A percentile compares a stretch with the other conserved stretches of the same genome.
These are phyloP conservation scores for Epinotia brunnichana DNA, from an alignment of 2,888 invertebrate species.

Conservation along the genomic window DNA sequence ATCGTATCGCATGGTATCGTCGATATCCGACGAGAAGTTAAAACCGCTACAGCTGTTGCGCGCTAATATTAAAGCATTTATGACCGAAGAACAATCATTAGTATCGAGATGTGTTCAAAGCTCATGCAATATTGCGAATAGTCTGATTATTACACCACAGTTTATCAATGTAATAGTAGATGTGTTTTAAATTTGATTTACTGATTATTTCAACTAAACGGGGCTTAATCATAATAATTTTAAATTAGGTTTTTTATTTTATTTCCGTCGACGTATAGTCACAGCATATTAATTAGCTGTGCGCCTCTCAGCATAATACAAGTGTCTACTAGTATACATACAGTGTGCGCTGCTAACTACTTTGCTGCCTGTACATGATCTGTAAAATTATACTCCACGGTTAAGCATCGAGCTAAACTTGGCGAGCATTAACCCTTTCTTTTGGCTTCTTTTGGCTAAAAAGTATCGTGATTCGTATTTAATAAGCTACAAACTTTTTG, in stretches of 20 bases:
- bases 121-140: slow-evolving; percentile 40
- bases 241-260: too few species aligned
- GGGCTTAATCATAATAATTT: too few species aligned
- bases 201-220: too few species aligned
- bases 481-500: slow-evolving; percentile 12
- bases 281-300: too few species aligned
- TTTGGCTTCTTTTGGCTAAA: background rate
- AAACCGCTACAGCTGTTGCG: slow-evolving; percentile 41
- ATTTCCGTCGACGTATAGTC: too few species aligned
- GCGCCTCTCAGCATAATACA: too few species aligned
- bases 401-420: background rate
- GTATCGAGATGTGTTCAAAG: slow-evolving; percentile 21
- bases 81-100: slow-evolving; percentile 34
- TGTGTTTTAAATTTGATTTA: too few species aligned
- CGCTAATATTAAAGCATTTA: slow-evolving; percentile 33
- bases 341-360: too few species aligned
- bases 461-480: slow-evolving; percentile 17
- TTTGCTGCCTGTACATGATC: too few species aligned
- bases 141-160: background rate
- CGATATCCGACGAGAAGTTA: slow-evolving; percentile 33
- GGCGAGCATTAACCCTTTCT: background rate
- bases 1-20: slow-evolving; percentile 24
- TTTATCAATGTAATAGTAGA: background rate
- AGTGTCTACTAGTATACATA: too few species aligned
- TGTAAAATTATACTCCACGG: background rate